Base-by-base conservation (phyloP, 2,113 vertebrate species). In the Hippocampus guttulatus region DNA sequence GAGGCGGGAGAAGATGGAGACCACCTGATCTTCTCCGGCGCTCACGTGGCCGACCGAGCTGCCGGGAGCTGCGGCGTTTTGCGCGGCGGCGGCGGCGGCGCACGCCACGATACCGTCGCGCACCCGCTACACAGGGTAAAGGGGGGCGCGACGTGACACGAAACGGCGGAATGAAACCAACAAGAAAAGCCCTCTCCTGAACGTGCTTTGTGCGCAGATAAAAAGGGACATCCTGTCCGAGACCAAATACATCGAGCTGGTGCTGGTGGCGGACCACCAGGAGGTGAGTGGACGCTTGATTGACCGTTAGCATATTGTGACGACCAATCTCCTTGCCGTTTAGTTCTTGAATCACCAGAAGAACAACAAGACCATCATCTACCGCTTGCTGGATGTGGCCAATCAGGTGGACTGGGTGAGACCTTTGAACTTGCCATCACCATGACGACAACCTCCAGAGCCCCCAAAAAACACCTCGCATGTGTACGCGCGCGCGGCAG, bases 371-470 rank as follows among this genome's bases (percentile, higher is more conserved):
- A 91, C 77, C 0, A 85, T 95, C 62, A 90, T 77, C 68, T 94
- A 92, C 25, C 93, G 96, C 3, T 91, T 93, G 77, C 72, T 97
- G 84, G 95, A 97, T 70, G 93, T 95, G 12, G 95, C 93, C 80
- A 92, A 94, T 82, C 92, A 95, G 81, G 90, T 98, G 80, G 95
- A 98, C 55, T 90, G 87, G 81, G 96, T 98, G 85, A 94, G 96
- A 80, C 1, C 68, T 30, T 11, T 1, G 30, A 55, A 30, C 51
- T 63, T 55, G 20, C 43, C 5, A n/a, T 49, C 11, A n/a, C 27
- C 21, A 16, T 18, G 8, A n/a, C 10, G 1, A 30, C 47, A 20
- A n/a, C n/a, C 33, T 3, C 8, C 67, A 11, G 14, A 67, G 2
- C 67, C 20, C 5, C 0, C 0, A 15, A 0, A 54, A 8, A 15